Conservation (phyloP, 2,888 invertebrate genomes). For the Drosophila mimetica region DNA sequence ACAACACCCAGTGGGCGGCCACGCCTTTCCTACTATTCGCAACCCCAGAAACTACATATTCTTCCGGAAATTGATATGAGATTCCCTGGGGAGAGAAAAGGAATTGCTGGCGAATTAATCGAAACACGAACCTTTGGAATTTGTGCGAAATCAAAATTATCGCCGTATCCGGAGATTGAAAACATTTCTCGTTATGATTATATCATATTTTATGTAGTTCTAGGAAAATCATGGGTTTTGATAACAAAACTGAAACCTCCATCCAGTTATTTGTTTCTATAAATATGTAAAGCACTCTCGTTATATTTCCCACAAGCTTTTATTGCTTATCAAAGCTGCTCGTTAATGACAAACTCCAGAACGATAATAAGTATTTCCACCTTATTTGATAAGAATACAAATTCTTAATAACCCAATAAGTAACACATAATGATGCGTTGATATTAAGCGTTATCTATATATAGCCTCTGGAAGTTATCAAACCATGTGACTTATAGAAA, state of each 20-base stretch:
- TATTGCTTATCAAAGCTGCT: background rate
- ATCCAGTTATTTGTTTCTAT: no score
- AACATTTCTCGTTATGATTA: background rate
- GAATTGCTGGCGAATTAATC: conserved; percentile 39
- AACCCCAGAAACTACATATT: background rate
- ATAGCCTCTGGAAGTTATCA: background rate
- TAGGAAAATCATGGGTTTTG: background rate
- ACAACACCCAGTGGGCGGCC: conserved; percentile 26
- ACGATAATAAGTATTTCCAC: background rate
- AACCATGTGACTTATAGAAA: background rate
- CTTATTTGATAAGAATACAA: conserved; percentile 10
- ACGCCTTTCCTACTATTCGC: conserved; percentile 8
- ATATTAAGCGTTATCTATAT: background rate
- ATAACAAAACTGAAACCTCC: no score
- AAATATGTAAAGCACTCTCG: no score
- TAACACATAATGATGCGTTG: background rate
- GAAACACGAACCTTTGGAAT: conserved; percentile 8
- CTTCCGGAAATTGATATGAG: conserved; percentile 5
- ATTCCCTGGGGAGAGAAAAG: conserved; percentile 5
- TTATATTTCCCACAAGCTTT: background rate
- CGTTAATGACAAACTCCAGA: background rate
- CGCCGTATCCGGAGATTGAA: background rate
- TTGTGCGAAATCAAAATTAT: conserved; percentile 42
- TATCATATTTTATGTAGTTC: background rate
- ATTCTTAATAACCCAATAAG: background rate